Evolutionary conservation across 2,797 vertebrate genomes (phyloP).

Genomic region (Poeciliopsis paucimaculata): DNA sequence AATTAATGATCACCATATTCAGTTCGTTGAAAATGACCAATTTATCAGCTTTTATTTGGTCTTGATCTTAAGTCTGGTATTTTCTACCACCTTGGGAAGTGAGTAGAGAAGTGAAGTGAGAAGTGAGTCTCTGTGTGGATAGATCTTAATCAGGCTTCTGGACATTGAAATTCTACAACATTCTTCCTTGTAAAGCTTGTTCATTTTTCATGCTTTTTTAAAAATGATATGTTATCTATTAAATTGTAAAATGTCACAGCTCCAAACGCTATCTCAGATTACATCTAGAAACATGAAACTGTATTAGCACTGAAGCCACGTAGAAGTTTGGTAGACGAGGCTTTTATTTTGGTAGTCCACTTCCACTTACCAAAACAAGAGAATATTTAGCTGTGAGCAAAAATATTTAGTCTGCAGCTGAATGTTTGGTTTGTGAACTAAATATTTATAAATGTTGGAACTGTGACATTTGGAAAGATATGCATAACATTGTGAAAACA

Average conservation of each 20-base stretch:
- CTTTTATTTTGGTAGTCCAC: neutral
- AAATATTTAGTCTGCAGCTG: neutral
- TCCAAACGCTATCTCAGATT: no score
- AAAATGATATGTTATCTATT: no score
- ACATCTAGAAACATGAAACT: no score
- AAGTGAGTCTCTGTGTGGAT: neutral
- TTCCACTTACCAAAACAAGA: neutral
- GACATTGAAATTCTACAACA: neutral
- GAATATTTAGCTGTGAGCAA: neutral
- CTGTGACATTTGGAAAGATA: neutral
- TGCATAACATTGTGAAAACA: neutral
- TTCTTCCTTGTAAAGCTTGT: neutral
- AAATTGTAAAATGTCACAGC: no score
- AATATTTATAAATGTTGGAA: neutral
- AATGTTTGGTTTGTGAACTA: neutral
- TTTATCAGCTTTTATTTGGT: neutral
- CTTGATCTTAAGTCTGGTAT: neutral
- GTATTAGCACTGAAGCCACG: no score
- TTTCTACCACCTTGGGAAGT: neutral
- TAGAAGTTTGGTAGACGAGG: neutral
- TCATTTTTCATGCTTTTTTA: neutral
- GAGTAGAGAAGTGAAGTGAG: neutral
- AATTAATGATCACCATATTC: neutral
- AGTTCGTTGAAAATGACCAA: neutral
- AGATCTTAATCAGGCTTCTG: neutral